Base-by-base conservation (phyloP, 2,113 vertebrate genomes). In the Odontesthes bonariensis region DNA sequence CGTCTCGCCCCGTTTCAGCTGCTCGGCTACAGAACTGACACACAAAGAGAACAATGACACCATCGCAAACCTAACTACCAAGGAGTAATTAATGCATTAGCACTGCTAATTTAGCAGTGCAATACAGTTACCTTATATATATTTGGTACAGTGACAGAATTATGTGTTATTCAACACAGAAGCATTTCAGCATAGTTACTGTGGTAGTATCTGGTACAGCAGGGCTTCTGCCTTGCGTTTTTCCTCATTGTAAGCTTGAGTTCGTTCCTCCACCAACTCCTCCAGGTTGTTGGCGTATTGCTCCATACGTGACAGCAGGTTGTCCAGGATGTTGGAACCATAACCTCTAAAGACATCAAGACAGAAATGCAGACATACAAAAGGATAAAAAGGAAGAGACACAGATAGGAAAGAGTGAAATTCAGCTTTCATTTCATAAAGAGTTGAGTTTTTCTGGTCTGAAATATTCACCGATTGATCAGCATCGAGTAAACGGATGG, bases 221-320 rank as follows among this genome's bases (percentile, higher is more conserved):
- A 98, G 91, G 0, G 95, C 94, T 85, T 97, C 96, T 0, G 96
- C 97, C 61, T 96, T 97, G 65, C 95, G 94, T 73, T 97, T 98
- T 93, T 98, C 97, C 77, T 98, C 97, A 80, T 97, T 91, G 84
- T 98, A 98, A 0, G 97, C 97, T 87, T 98, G 97, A 0, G 97
- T 97, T 0, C 97, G 78, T 62, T 97, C 97, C 83, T 97, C 96
- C 75, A 97, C 97, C 87, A 98, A 92, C 83, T 96, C 96, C 91
- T 98, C 96, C 88, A 98, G 91, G 78, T 98, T 97, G 91, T 97
- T 96, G 83, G 96, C 96, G 0, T 98, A 98, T 65, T 97, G 97
- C 89, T 98, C 96, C 97, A 97, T 98, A 33, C 96, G 96, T 0
- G 94, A 94, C 77, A 98, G 91, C 20, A 98, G 93, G 84, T 96